phyloP scores from a whole-genome alignment of 2,888 invertebrate genomes.

The Dicycla oo region DNA sequence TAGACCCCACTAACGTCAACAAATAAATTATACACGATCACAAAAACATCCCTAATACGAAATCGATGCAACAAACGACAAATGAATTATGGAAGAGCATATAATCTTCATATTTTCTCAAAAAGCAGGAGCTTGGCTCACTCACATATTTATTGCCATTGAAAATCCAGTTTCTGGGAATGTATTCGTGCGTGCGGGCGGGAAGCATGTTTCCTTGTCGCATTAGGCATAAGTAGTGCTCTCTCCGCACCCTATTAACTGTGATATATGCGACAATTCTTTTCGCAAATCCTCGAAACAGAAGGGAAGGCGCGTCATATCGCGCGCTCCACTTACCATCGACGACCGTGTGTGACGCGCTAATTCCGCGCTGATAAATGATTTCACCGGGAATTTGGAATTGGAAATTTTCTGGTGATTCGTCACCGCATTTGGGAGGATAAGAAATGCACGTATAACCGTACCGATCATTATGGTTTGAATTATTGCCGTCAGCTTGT shows the following conservation, averaged over 20 bases:
- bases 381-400: slow-evolving; percentile 78
- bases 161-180: slow-evolving; percentile 84
- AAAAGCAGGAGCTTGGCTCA: slow-evolving; percentile 69
- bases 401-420: slow-evolving; percentile 77
- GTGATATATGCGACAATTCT: slow-evolving; percentile 90
- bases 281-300: slow-evolving; percentile 87
- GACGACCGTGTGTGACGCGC: slow-evolving; percentile 81
- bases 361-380: slow-evolving; percentile 87
- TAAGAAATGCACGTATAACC: slow-evolving; percentile 45
- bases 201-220: slow-evolving; percentile 89
- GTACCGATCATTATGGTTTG: slow-evolving; percentile 44
- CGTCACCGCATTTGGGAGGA: slow-evolving; percentile 66
- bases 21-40: slow-evolving; percentile 55
- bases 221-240: slow-evolving; percentile 90
- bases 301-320: slow-evolving; percentile 86
- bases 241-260: slow-evolving; percentile 90
- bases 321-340: slow-evolving; percentile 81
- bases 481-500: slow-evolving; percentile 35
- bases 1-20: slow-evolving; percentile 35
- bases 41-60: slow-evolving; percentile 60
- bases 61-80: slow-evolving; percentile 65
- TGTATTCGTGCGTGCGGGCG: slow-evolving; percentile 83
- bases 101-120: slow-evolving; percentile 74
- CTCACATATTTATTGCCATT: slow-evolving; percentile 87
- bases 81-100: slow-evolving; percentile 70